Conservation (phyloP, 2,797 vertebrate species). For the Acanthornis magna region DNA sequence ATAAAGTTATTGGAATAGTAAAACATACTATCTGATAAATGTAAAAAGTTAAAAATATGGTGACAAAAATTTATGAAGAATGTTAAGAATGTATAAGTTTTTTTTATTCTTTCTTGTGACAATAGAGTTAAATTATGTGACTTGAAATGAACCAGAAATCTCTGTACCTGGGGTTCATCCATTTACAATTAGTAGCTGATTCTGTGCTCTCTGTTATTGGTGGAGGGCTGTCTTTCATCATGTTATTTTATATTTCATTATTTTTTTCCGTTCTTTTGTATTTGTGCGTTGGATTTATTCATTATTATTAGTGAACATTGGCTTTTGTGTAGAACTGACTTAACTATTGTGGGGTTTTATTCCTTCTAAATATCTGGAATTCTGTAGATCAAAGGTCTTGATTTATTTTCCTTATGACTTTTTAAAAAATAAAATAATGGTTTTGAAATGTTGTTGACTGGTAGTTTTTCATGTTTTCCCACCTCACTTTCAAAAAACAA, state of each 20-base stretch:
- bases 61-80: neutral
- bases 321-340: neutral
- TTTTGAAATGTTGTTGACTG: neutral
- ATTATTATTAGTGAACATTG: neutral
- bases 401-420: neutral
- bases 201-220: neutral
- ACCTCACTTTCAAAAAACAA: neutral
- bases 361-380: neutral
- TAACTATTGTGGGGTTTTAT: neutral
- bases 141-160: neutral
- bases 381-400: neutral
- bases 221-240: neutral
- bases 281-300: neutral
- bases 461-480: neutral
- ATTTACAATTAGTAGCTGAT: neutral
- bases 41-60: neutral
- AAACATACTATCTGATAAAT: neutral
- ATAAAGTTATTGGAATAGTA: neutral
- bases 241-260: neutral
- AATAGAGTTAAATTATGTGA: neutral
- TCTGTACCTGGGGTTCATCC: too few species aligned
- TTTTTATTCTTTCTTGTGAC: neutral
- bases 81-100: rapidly evolving
- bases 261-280: neutral
- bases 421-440: neutral